These are phyloP conservation scores for Artemia sinica DNA, from an alignment of 2,888 invertebrate species.

Conservation along the genomic window DNA sequence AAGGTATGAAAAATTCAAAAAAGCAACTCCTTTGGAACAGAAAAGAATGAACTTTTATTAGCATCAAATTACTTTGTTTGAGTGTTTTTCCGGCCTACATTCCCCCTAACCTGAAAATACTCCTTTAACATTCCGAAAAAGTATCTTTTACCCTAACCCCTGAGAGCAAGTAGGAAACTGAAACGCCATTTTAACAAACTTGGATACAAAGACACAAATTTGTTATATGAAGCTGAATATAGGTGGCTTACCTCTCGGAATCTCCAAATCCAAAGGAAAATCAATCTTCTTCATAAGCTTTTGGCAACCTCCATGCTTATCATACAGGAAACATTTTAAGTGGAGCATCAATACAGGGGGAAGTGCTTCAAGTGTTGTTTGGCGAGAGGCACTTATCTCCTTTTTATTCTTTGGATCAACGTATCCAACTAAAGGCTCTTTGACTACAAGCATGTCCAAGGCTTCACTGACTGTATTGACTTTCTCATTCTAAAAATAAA, in stretches of 20 bases:
- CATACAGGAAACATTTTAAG: conserved; percentile 68
- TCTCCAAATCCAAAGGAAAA: conserved; percentile 71
- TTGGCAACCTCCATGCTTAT: conserved; percentile 73
- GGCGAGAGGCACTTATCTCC: conserved; percentile 74
- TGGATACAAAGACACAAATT: too few species aligned
- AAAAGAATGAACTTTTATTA: too few species aligned
- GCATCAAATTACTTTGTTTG: too few species aligned
- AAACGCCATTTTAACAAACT: too few species aligned
- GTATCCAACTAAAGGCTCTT: conserved; percentile 69
- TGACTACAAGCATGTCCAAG: conserved; percentile 62
- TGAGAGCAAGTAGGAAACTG: too few species aligned
- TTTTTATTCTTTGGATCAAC: conserved; percentile 61
- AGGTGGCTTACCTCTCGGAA: conserved; percentile 53
- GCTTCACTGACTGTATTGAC: conserved; percentile 57
- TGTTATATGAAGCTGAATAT: too few species aligned
- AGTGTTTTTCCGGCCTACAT: too few species aligned
- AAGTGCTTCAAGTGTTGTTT: conserved; percentile 68
- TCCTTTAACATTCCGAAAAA: too few species aligned
- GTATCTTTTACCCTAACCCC: too few species aligned
- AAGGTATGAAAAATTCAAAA: too few species aligned
- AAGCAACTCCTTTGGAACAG: too few species aligned
- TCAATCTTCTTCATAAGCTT: conserved; percentile 81
- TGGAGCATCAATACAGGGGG: conserved; percentile 77
- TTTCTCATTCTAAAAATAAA: conserved; percentile 31
- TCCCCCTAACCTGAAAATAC: too few species aligned